Evolutionary conservation across 2,888 invertebrate genomes (phyloP).

Genomic region (Apocheima hispidaria): DNA sequence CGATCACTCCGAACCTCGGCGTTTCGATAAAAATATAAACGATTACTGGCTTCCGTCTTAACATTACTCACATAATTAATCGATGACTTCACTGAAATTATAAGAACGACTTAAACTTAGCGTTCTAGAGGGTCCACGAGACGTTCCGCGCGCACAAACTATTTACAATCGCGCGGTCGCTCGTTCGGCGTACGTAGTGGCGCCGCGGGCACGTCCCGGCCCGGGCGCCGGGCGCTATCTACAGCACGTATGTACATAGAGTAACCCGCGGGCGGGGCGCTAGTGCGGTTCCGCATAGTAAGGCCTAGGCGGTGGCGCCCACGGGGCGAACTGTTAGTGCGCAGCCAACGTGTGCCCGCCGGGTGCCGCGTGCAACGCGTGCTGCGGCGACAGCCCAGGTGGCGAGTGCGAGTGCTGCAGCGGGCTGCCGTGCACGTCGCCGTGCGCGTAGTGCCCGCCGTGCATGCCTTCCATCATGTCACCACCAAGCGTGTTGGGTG

Average conservation of each 20-base stretch:
- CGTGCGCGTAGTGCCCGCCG: constrained; percentile 93
- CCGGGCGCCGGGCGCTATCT: constrained; percentile 60
- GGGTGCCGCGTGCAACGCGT: constrained; percentile 71
- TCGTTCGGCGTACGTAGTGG: constrained; percentile 34
- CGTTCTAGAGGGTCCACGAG: constrained; percentile 55
- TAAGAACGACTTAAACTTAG: constrained; percentile 70
- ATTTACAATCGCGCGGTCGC: constrained; percentile 60
- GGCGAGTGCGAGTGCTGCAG: constrained; percentile 95
- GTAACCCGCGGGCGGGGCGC: constrained; percentile 76
- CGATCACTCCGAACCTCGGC: constrained; percentile 73
- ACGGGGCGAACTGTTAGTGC: constrained; percentile 89
- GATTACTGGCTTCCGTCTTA: constrained; percentile 79
- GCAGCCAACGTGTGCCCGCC: constrained; percentile 81
- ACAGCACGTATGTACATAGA: constrained; percentile 49
- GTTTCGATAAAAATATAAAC: constrained; percentile 70
- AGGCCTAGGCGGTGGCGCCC: constrained; percentile 87
- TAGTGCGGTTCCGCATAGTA: constrained; percentile 84
- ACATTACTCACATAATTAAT: constrained; percentile 76
- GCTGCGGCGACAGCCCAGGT: constrained; percentile 90
- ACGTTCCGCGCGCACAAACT: constrained; percentile 59
- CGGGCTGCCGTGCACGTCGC: constrained; percentile 95
- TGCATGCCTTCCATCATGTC: constrained; percentile 95
- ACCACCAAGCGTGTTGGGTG: constrained; percentile 95
- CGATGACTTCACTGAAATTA: constrained; percentile 77
- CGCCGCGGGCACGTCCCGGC: constrained; percentile 64